phyloP scores from a whole-genome alignment of 2,797 vertebrate species.

The Arrhamphus sclerolepis region DNA sequence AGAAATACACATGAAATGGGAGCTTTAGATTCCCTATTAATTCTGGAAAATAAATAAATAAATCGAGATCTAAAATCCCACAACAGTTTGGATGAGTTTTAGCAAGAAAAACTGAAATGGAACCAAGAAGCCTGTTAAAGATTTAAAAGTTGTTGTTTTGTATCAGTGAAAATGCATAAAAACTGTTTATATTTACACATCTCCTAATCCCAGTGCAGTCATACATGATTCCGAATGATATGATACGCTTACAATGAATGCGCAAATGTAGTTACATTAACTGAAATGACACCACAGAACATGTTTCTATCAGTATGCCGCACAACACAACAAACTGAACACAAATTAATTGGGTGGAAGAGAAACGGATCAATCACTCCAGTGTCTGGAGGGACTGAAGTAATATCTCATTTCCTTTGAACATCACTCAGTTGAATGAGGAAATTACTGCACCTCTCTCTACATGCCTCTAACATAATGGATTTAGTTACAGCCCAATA shows the following conservation, averaged over 20 bases:
- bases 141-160: background rate
- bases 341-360: constrained; percentile 63
- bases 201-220: background rate
- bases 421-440: constrained; percentile 56
- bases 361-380: constrained; percentile 67
- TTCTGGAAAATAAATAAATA: too few relatives aligned
- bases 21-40: too few relatives aligned
- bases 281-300: constrained; percentile 23
- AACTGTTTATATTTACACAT: background rate
- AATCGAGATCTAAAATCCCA: too few relatives aligned
- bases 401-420: constrained; percentile 72
- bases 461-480: constrained; percentile 50
- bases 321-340: constrained; percentile 48
- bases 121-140: background rate
- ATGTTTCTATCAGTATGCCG: constrained; percentile 41
- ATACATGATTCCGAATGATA: background rate
- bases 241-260: constrained; percentile 18
- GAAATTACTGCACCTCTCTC: constrained; percentile 39
- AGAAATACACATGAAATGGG: too few relatives aligned
- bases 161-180: background rate
- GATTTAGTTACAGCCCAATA: constrained; percentile 48
- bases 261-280: constrained; percentile 27
- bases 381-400: constrained; percentile 37
- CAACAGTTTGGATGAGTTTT: constrained; percentile 16
- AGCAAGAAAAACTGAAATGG: constrained; percentile 2